Percentiles rank a stretch among this genome's conserved stretches.
Evolutionary conservation across 1,140 invertebrate genomes (phyloP).

Genomic region (Charaxes varanes): DNA sequence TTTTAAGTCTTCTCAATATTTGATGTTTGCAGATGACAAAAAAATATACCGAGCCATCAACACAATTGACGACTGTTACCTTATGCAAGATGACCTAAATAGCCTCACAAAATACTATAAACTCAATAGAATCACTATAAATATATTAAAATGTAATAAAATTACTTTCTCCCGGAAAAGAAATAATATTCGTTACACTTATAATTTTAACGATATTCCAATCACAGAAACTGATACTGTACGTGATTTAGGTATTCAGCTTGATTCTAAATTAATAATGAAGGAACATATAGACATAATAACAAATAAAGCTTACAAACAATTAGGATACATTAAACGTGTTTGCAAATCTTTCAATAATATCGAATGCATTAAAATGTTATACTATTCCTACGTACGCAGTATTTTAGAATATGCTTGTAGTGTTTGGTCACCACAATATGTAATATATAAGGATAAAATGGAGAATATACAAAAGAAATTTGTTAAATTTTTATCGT

Average conservation of each 20-base stretch:
- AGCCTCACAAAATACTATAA: constrained; percentile 6
- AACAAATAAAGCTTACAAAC: constrained; percentile 6
- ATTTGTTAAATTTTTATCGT: no score
- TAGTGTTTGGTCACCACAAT: no score
- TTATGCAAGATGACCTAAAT: constrained; percentile 5
- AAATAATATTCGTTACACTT: constrained; percentile 2
- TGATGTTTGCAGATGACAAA: constrained; percentile 15
- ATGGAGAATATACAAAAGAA: no score
- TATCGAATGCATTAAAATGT: constrained; percentile 13
- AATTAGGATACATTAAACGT: no score
- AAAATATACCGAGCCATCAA: constrained; percentile 9
- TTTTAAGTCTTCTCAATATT: constrained; percentile 5
- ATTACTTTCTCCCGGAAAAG: constrained; percentile 6
- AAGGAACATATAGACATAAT: background rate
- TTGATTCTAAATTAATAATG: constrained; percentile 5
- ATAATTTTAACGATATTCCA: no score
- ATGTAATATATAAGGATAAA: no score
- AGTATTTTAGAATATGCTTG: no score
- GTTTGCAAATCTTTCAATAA: constrained; percentile 6
- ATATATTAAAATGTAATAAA: constrained; percentile 9
- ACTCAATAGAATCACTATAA: constrained; percentile 5
- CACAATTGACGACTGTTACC: background rate
- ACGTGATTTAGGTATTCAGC: no score
- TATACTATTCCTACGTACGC: constrained; percentile 11
- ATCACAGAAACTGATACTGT: no score